Conservation (phyloP, 92 coral and sea anemone genomes). For the Zoanthus solanderi region DNA sequence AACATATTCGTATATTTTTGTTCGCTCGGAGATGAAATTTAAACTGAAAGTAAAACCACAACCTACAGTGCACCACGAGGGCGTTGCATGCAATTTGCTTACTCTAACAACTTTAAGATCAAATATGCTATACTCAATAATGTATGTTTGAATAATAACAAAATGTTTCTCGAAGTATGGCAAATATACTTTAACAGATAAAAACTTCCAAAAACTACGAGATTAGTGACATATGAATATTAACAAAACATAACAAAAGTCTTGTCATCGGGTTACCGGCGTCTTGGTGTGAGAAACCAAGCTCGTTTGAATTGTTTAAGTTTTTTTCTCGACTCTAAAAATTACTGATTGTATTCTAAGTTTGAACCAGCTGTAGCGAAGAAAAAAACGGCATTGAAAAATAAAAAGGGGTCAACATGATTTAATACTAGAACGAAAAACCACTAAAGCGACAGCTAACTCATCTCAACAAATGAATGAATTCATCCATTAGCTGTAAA, state of each 20-base stretch:
- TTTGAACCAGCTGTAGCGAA: not conserved
- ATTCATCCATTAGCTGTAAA: not conserved
- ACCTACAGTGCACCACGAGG: not conserved
- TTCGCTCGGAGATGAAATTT: not conserved
- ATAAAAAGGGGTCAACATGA: not conserved
- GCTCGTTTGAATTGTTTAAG: not conserved
- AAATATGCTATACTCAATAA: not conserved
- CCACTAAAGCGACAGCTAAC: not conserved
- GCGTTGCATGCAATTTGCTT: not conserved
- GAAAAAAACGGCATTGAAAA: not conserved
- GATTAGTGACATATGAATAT: not conserved
- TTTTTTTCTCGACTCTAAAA: not conserved
- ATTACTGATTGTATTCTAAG: not conserved
- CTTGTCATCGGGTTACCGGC: constrained; percentile 19
- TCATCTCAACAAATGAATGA: not conserved
- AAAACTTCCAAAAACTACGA: not conserved
- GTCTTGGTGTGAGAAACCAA: not conserved
- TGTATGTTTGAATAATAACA: not conserved
- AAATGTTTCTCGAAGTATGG: not conserved
- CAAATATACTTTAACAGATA: not conserved
- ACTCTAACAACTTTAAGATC: not conserved
- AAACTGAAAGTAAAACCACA: not conserved
- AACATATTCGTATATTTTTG: not conserved
- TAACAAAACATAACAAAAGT: not conserved
- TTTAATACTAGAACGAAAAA: not conserved